Evolutionary conservation across 2,888 invertebrate species (phyloP).

Genomic region (Sesia bembeciformis): DNA sequence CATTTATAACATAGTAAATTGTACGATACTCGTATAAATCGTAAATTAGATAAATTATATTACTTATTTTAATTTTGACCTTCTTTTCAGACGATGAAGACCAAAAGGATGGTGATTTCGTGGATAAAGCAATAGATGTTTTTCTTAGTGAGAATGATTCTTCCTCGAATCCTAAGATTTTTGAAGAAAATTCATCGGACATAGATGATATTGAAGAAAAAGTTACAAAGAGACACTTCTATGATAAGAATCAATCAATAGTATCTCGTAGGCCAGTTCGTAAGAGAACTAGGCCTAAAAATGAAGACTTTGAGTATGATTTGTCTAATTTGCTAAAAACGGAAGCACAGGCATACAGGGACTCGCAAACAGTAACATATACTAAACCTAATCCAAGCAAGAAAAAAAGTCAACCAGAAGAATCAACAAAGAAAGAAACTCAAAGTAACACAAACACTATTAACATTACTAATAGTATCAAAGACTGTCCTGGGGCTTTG

Average conservation of each 20-base stretch:
- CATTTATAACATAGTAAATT: background rate
- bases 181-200: slow-evolving; percentile 67
- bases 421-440: slow-evolving; percentile 8
- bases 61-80: background rate
- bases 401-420: slow-evolving; percentile 34
- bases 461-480: slow-evolving; percentile 19
- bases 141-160: slow-evolving; percentile 28
- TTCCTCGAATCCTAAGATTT: slow-evolving; percentile 35
- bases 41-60: background rate
- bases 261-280: slow-evolving; percentile 75
- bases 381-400: slow-evolving; percentile 37
- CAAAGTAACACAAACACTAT: slow-evolving; percentile 32
- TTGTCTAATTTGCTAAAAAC: slow-evolving; percentile 73
- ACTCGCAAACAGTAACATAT: slow-evolving; percentile 32
- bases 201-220: slow-evolving; percentile 54
- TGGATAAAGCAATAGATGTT: slow-evolving; percentile 20
- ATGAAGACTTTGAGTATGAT: slow-evolving; percentile 83
- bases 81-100: slow-evolving; percentile 34
- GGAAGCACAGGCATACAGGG: slow-evolving; percentile 65
- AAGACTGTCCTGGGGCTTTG: slow-evolving; percentile 53
- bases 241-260: slow-evolving; percentile 20
- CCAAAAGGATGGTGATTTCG: slow-evolving; percentile 16
- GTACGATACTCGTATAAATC: background rate
- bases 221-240: slow-evolving; percentile 2
- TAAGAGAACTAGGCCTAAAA: slow-evolving; percentile 77